These are phyloP conservation scores for Megaptera novaeangliae DNA, from an alignment of 2,113 vertebrate genomes.

Conservation along the genomic window DNA sequence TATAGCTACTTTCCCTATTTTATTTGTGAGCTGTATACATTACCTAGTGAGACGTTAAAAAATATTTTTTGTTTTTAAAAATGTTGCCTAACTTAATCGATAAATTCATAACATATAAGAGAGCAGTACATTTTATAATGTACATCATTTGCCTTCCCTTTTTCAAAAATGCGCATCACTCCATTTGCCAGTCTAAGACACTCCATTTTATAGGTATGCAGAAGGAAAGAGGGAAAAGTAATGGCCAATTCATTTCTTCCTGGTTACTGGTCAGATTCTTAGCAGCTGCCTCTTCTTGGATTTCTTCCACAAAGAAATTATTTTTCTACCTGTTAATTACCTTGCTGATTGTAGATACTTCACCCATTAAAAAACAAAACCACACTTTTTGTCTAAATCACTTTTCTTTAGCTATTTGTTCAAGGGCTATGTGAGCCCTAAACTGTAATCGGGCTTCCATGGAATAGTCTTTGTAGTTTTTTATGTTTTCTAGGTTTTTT, in stretches of 20 bases:
- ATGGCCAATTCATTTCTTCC: background rate
- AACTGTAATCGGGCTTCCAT: conserved; percentile 67
- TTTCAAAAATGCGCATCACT: conserved; percentile 29
- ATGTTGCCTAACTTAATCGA: background rate
- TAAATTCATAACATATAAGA: background rate
- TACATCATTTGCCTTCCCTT: conserved; percentile 16
- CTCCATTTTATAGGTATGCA: conserved; percentile 36
- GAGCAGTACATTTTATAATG: background rate
- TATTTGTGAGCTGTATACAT: background rate
- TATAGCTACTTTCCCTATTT: background rate
- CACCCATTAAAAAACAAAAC: background rate
- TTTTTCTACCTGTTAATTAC: conserved; percentile 6
- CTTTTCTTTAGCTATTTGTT: conserved; percentile 62
- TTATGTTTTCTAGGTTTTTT: conserved; percentile 49
- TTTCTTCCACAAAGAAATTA: conserved; percentile 25
- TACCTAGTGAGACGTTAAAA: conserved; percentile 11
- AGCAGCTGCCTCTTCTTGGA: background rate
- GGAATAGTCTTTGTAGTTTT: conserved; percentile 68
- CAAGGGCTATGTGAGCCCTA: conserved; percentile 62
- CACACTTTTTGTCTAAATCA: background rate
- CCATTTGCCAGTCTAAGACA: conserved; percentile 34
- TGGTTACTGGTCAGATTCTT: conserved; percentile 3
- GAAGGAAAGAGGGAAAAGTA: conserved; percentile 22
- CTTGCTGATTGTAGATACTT: background rate
- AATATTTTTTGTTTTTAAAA: conserved; percentile 2